Evolutionary conservation across 2,888 invertebrate genomes (phyloP), one percentile per base, ranked within the genome.

Genomic region (Junonia oenone): DNA sequence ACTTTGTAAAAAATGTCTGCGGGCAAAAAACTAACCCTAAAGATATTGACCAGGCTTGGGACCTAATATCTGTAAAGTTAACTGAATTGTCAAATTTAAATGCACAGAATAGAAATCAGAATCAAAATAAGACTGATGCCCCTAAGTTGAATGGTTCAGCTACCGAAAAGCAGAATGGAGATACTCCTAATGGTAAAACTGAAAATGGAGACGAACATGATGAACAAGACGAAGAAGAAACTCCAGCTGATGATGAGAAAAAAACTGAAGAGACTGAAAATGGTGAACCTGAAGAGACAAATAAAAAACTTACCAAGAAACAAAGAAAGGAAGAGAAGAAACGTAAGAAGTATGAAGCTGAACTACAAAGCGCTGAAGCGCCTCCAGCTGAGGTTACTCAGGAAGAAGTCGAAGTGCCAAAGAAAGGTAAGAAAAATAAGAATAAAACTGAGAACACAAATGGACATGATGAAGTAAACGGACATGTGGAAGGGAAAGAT

Each of bases 21-120:
- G 91, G 93, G 31, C 83, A 92, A 67, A 90, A 90, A 73, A 83
- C 93, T 37, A 91, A 92, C 64, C 77, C 79, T 47, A 75, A 80
- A 40, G 91, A 93, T 51, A 91, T 94, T 49, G 93, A 94, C 64
- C 92, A 92, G 56, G 93, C 94, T 2, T 96, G 96, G 93, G 91
- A 93, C 38, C 84, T 93, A 78, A 81, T 89, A 45, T 86, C 93
- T 27, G 89, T 92, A 0, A 93, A 93, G 70, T 80, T 92, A 45
- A 77, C 90, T 45, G 81, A 85, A 14, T 75, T 92, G 29, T 88
- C 92, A 9, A 80, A 72, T 64, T 71, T 71, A 48, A 81, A 68
- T 63, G 58, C 56, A 43, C 67, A 69, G 51, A 72, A 66, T 58
- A 71, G 55, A 55, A 71, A 74, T 60, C 69, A 73, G 56, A 81